Evolutionary conservation across 2,888 invertebrate genomes (phyloP).

Genomic region (Emmelina monodactyla): DNA sequence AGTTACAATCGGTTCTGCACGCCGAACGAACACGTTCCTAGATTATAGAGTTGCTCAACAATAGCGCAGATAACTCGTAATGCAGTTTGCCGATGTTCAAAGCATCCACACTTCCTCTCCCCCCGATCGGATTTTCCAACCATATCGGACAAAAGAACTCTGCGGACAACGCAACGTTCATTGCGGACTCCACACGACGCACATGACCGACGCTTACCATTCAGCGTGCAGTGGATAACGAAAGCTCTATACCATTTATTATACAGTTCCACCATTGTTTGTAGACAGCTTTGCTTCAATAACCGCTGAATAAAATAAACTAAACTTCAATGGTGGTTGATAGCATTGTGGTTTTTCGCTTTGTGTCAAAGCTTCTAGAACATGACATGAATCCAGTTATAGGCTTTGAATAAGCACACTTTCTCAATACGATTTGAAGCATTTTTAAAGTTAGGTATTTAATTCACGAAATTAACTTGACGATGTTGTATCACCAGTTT

Average conservation of each 20-base stretch:
- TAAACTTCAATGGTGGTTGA: no score
- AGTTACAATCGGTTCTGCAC: slow-evolving; percentile 21
- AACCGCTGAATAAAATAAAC: no score
- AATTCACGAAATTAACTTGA: no score
- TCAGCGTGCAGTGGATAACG: slow-evolving; percentile 25
- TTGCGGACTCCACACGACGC: slow-evolving; percentile 37
- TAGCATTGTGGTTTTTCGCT: no score
- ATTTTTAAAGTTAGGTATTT: no score
- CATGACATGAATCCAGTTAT: no score
- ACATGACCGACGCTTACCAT: slow-evolving; percentile 31
- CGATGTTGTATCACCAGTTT: no score
- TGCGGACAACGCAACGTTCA: slow-evolving; percentile 35
- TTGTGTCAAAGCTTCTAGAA: no score
- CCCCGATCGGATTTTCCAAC: slow-evolving; percentile 62
- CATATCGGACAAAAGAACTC: slow-evolving; percentile 66
- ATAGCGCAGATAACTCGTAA: slow-evolving; percentile 58
- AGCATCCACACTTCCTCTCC: slow-evolving; percentile 56
- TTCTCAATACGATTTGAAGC: no score
- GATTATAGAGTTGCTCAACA: slow-evolving; percentile 44
- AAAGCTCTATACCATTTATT: slow-evolving; percentile 19
- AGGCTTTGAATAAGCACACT: no score
- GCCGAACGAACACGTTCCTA: slow-evolving; percentile 11
- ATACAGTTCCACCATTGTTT: no score
- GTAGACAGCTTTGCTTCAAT: no score
- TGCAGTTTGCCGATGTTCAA: slow-evolving; percentile 60